Evolutionary conservation across 2,113 vertebrate species (phyloP).

Genomic region (Eurypyga helias): DNA sequence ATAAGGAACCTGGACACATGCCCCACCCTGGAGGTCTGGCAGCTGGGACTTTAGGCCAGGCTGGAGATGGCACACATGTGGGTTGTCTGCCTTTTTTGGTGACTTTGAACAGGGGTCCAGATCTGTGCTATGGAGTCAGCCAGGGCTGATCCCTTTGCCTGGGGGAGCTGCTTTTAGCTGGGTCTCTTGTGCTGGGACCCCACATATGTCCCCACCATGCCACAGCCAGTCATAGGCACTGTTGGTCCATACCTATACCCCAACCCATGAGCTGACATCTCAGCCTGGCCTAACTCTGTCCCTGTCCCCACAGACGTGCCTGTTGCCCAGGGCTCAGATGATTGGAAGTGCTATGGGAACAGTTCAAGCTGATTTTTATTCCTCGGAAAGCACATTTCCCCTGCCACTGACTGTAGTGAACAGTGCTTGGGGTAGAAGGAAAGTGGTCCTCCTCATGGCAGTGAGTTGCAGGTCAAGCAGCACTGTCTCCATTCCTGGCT

Average conservation of each 20-base stretch:
- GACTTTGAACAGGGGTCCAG: background rate
- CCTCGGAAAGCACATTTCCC: background rate
- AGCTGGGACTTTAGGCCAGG: background rate
- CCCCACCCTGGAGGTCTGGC: background rate
- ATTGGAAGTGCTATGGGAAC: background rate
- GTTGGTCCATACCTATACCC: background rate
- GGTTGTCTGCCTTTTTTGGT: background rate
- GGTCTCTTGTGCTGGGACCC: background rate
- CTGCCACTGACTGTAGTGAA: background rate
- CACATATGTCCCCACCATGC: background rate
- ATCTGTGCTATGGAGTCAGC: accelerated
- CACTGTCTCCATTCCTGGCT: background rate
- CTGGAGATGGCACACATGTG: background rate
- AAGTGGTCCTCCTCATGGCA: background rate
- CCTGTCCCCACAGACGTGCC: background rate
- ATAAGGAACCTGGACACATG: background rate
- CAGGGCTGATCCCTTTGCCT: background rate
- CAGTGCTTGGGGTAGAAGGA: background rate
- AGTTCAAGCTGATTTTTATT: background rate
- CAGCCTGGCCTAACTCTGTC: background rate
- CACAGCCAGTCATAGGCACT: background rate
- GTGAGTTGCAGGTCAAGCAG: background rate
- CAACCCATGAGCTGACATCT: background rate
- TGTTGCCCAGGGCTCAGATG: background rate
- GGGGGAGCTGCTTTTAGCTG: background rate